phyloP scores from a whole-genome alignment of 2,113 vertebrate genomes.

The Mirza zaza region DNA sequence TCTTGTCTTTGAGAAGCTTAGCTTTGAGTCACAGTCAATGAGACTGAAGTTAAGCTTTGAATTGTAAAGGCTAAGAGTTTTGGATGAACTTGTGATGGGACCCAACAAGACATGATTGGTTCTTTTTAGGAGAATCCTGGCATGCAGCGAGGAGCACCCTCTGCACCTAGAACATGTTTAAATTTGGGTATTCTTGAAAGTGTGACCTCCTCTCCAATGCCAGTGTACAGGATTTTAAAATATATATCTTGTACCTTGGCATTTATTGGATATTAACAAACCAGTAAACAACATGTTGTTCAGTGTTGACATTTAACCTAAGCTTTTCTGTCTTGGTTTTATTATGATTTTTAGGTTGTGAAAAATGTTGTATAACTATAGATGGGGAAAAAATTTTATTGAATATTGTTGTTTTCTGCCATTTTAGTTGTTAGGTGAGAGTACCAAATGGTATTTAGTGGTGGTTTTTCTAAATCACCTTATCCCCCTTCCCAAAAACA shows the following conservation, averaged over 20 bases:
- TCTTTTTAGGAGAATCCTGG: not conserved
- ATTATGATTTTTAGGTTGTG: constrained; percentile 22
- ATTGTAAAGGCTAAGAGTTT: not conserved
- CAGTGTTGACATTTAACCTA: constrained; percentile 32
- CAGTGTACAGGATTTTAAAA: not conserved
- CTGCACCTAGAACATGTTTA: constrained; percentile 36
- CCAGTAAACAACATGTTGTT: constrained; percentile 16
- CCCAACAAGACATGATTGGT: not conserved
- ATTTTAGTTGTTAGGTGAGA: constrained; percentile 32
- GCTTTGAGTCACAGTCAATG: not conserved
- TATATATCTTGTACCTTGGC: not conserved
- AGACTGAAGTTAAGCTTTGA: not conserved
- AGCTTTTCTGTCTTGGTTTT: not conserved
- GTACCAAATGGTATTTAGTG: not conserved
- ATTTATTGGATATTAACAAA: constrained; percentile 54
- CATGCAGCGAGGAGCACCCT: not conserved
- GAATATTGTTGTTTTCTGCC: not conserved
- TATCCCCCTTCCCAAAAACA: not conserved
- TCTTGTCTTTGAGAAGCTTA: not conserved
- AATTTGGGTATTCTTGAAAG: constrained; percentile 8
- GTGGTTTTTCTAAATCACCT: constrained; percentile 57
- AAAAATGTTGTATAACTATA: constrained; percentile 8
- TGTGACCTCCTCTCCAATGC: constrained; percentile 18
- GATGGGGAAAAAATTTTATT: constrained; percentile 44
- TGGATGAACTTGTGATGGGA: not conserved